These are phyloP conservation scores for Tragelaphus imberbis DNA, from an alignment of 2,113 vertebrate genomes.

Conservation along the genomic window DNA sequence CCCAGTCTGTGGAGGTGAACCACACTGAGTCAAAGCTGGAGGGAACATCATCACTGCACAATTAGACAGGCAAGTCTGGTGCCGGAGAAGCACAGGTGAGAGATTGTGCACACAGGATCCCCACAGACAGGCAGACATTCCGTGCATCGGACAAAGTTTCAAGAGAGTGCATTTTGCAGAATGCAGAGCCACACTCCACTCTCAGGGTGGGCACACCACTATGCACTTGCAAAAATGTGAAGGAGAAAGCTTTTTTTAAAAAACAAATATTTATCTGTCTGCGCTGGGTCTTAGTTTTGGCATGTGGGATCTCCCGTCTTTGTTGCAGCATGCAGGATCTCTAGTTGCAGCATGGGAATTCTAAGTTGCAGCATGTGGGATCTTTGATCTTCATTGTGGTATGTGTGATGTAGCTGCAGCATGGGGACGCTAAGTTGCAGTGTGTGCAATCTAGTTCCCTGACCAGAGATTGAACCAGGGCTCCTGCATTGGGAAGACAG, in stretches of 20 bases:
- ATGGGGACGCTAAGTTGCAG: accelerated
- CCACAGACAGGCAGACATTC: background rate
- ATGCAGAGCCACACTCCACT: too few relatives aligned
- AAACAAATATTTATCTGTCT: background rate
- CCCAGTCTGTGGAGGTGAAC: background rate
- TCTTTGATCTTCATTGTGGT: background rate
- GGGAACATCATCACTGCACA: accelerated
- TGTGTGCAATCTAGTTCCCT: background rate
- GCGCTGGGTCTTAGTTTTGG: background rate
- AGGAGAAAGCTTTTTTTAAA: background rate
- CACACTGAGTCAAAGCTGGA: background rate
- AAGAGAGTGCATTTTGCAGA: background rate
- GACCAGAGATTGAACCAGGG: background rate
- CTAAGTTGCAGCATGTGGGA: background rate
- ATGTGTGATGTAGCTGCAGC: background rate
- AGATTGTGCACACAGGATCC: background rate
- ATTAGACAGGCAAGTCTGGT: background rate
- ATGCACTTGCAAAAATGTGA: background rate
- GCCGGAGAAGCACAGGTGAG: background rate
- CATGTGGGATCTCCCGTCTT: background rate
- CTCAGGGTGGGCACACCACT: background rate
- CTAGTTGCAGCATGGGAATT: background rate
- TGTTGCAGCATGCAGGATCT: background rate
- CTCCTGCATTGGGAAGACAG: background rate
- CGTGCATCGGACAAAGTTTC: background rate